Evolutionary conservation across 2,888 invertebrate species (phyloP), one percentile per base, ranked within the genome.

Genomic region (Fragum sueziense): DNA sequence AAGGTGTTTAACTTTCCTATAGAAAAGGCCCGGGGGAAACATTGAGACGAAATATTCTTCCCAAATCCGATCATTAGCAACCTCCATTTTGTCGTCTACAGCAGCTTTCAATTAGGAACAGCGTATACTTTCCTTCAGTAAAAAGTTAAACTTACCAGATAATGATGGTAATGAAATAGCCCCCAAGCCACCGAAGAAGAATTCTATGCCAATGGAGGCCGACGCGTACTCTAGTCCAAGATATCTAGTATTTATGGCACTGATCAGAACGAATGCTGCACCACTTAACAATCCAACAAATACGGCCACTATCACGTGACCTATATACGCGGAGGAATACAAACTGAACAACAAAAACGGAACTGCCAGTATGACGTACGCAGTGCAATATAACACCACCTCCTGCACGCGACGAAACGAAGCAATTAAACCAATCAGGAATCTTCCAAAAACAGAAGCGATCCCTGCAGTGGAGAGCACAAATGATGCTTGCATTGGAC

Each of bases 121-220:
- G n/a, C n/a, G n/a, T n/a, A n/a, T n/a, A n/a, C n/a, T n/a, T n/a
- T n/a, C n/a, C n/a, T n/a, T n/a, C n/a, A n/a, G n/a, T n/a, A n/a
- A n/a, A n/a, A n/a, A n/a, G n/a, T n/a, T n/a, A n/a, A n/a, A 25
- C n/a, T 68, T 69, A 69, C 69, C 69, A 52, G 69, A 31, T 29
- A 69, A 52, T 11, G 52, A n/a, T 9, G 69, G 69, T 27, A 69
- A 52, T 1, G 52, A 20, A 3, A 69, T 52, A 17, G 69, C 51
- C 7, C 69, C 69, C 1, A 69, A 0, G 20, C 69, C 69, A 7
- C 69, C 69, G 47, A 69, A 51, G 20, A 51, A 69, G 52, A 69
- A 69, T 27, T 69, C 69, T 20, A 69, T 69, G 20, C 69, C 69
- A 29, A 69, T 34, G 0, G 69, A 69, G 1, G 69, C 51, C 0